A percentile compares a stretch with the other conserved stretches of the same genome.
Conservation (phyloP, 2,888 invertebrate genomes). For the Eupeodes luniger region DNA sequence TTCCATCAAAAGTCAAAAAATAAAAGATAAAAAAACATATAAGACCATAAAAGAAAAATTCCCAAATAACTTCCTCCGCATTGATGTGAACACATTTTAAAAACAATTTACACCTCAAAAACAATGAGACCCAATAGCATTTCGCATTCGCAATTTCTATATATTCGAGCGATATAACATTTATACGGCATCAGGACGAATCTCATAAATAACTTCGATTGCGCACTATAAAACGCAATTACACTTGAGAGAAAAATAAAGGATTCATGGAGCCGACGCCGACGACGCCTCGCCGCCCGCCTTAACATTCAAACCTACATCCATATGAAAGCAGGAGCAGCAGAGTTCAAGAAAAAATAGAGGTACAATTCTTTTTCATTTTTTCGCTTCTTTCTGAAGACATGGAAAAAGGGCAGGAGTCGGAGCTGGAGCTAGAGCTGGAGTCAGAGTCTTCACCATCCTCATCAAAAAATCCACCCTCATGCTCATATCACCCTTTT, state of each 20-base stretch:
- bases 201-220: slow-evolving; percentile 75
- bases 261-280: slow-evolving; percentile 51
- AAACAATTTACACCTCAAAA: slow-evolving; percentile 71
- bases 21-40: slow-evolving; percentile 14
- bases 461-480: too few species aligned
- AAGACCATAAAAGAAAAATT: not conserved
- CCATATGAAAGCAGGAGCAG: slow-evolving; percentile 3
- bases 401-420: slow-evolving; percentile 16
- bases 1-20: slow-evolving; percentile 53
- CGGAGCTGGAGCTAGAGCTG: not conserved
- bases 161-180: slow-evolving; percentile 25
- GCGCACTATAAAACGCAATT: slow-evolving; percentile 74
- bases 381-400: not conserved
- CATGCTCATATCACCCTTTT: slow-evolving; percentile 11
- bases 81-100: slow-evolving; percentile 32
- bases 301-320: not conserved
- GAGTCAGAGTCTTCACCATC: not conserved
- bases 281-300: not conserved
- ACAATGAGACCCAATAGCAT: slow-evolving; percentile 65
- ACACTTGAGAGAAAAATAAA: slow-evolving; percentile 74
- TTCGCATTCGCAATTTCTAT: not conserved
- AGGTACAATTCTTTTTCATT: slow-evolving; percentile 46
- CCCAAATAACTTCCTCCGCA: slow-evolving; percentile 19
- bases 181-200: slow-evolving; percentile 55
- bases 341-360: slow-evolving; percentile 1